A percentile compares a stretch with the other conserved stretches of the same genome.
Evolutionary conservation across 2,113 vertebrate genomes (phyloP).

Genomic region (Mustelus asterias): DNA sequence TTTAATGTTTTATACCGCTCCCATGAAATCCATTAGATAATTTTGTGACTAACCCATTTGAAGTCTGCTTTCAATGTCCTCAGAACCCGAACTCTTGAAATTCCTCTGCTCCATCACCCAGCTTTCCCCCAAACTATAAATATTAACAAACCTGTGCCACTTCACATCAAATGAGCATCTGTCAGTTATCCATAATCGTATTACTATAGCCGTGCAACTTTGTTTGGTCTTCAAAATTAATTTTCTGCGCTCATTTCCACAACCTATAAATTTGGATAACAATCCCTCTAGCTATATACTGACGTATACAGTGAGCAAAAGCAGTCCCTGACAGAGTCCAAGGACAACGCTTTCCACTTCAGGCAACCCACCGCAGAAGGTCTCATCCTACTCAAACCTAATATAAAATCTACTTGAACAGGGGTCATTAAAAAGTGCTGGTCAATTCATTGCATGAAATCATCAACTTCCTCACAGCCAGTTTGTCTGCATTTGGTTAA

Average conservation of each 20-base stretch:
- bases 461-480: background rate
- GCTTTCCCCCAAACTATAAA: background rate
- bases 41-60: background rate
- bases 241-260: background rate
- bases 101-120: background rate
- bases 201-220: background rate
- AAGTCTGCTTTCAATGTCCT: background rate
- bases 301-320: background rate
- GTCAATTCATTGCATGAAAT: background rate
- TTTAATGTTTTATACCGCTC: background rate
- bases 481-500: background rate
- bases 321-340: background rate
- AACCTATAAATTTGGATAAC: background rate
- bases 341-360: background rate
- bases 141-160: background rate
- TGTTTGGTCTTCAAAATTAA: background rate
- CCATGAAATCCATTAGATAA: background rate
- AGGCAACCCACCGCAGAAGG: background rate
- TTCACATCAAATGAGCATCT: background rate
- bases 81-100: background rate
- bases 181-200: background rate
- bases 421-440: background rate
- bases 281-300: background rate
- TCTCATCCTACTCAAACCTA: background rate
- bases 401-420: background rate